Evolutionary conservation across 1,140 invertebrate species (phyloP), one percentile per base, ranked within the genome.

Genomic region (Atta cephalotes): DNA sequence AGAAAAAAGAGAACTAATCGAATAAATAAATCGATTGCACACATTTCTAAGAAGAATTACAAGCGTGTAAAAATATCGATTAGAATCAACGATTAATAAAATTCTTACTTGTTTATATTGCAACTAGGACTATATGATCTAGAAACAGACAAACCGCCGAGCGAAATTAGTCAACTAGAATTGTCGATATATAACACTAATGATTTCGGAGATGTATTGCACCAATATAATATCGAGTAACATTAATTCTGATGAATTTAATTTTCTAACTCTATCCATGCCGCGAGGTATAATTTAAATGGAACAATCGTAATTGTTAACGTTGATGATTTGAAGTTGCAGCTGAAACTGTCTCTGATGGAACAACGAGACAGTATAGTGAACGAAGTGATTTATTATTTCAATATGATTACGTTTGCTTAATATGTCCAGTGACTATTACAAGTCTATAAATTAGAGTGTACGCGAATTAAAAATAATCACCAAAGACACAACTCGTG

Each of bases 161-260:
- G 25, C 7, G 9, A 25, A 53, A 72, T 72, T 51, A 71, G 53
- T 72, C 25, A 28, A 53, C 25, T 3, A 53, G 49, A 51, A 70
- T 70, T 51, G 21, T 7, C 66, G 66, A 25, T 28, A 70, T 7
- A 16, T 1, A 45, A 45, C 39, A 35, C 66, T 70, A 70, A 70
- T 51, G 14, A 35, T 21, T 16, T n/a, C 21, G 14, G 66, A 51
- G 39, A 70, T 51, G 7, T 70, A 70, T 70, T 51, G 39, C 66
- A 10, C n/a, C 66, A 51, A 70, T 70, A 49, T 70, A 70, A 70
- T 25, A 70, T 70, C 66, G 66, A 70, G 49, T 70, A 70, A 49
- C 66, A 16, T 70, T 70, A 70, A 70, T 25, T n/a, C 14, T 25
- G 66, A 28, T 70, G 6, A 51, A 70, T 70, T 70, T 28, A 49